Base-by-base conservation (phyloP, 2,797 vertebrate genomes). In the Poecilia picta region DNA sequence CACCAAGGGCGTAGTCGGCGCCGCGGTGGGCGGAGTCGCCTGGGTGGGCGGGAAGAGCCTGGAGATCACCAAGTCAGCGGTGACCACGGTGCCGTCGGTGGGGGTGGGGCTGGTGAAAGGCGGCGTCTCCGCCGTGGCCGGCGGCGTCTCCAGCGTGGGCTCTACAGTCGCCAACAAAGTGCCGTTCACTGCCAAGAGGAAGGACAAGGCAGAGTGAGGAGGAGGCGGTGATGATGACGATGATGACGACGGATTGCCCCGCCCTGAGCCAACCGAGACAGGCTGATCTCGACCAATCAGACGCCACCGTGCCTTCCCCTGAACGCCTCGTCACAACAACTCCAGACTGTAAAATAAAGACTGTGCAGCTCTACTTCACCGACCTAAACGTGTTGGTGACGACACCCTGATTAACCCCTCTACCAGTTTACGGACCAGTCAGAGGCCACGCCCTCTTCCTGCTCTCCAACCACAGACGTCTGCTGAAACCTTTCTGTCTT, bases 41-140 rank as follows among this genome's bases (percentile, higher is more conserved):
- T 97, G 96, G 96, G 94, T 97, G 31, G 96, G 96, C 0, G 93
- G 96, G 59, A 96, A 96, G 89, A 90, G 96, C 81, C 83, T 96
- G 74, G 96, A 95, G 84, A 92, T 96, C 81, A 96, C 95, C 87
- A 96, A 96, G 85, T 91, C 95, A 0, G 96, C 95, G 0, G 95
- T 97, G 41, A 95, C 92, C 79, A 88, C 94, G 0, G 95, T 93
- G 47, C 96, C 96, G 1, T 88, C 95, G 0, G 59, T 94, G 86
- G 96, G 96, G 0, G 93, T 94, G 33, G 92, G 95, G 85, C 91
- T 96, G 62, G 94, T 96, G 81, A 96, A 95, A 82, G 95, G 96
- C 0, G 92, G 96, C 0, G 94, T 96, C 62, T 95, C 96, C 0
- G 96, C 94, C 0, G 93, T 97, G 85, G 93, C 95, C 0, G 95